Percentiles rank a stretch among this genome's conserved stretches.
These are phyloP conservation scores for Leptura quadrifasciata DNA, from an alignment of 2,888 invertebrate species.

Conservation along the genomic window DNA sequence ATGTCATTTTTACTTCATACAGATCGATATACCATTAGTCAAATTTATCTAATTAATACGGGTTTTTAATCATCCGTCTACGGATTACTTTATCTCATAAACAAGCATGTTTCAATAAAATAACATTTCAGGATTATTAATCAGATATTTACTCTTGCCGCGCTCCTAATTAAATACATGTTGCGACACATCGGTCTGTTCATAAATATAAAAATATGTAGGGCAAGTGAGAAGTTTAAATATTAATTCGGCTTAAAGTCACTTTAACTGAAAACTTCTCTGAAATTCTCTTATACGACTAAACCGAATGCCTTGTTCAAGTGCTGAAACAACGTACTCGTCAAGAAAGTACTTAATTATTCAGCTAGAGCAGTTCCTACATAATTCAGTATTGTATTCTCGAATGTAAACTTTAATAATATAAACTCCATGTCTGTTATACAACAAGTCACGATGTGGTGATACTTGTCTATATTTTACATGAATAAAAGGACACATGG, in stretches of 20 bases:
- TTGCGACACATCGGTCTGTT: background rate
- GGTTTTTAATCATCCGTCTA: no score
- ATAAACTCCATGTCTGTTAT: background rate
- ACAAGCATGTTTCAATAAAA: no score
- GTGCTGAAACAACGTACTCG: constrained; percentile 28
- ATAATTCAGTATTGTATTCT: constrained; percentile 37
- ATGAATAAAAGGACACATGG: constrained; percentile 8
- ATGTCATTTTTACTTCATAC: no score
- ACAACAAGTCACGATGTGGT: constrained; percentile 20
- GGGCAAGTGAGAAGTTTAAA: background rate
- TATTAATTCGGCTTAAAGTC: background rate
- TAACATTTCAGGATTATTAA: no score
- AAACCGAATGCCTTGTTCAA: constrained; percentile 21
- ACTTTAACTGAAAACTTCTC: constrained; percentile 2
- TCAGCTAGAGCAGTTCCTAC: constrained; percentile 28
- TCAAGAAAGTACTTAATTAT: constrained; percentile 29
- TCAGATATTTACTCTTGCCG: no score
- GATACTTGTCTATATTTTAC: constrained; percentile 15
- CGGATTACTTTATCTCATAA: no score
- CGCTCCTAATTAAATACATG: background rate
- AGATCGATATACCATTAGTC: no score
- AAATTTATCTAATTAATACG: no score
- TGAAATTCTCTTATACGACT: constrained; percentile 23
- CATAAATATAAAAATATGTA: constrained; percentile 12
- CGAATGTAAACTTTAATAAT: constrained; percentile 19